Conservation (phyloP, 2,888 invertebrate species). For the Synergus laeviventris region DNA sequence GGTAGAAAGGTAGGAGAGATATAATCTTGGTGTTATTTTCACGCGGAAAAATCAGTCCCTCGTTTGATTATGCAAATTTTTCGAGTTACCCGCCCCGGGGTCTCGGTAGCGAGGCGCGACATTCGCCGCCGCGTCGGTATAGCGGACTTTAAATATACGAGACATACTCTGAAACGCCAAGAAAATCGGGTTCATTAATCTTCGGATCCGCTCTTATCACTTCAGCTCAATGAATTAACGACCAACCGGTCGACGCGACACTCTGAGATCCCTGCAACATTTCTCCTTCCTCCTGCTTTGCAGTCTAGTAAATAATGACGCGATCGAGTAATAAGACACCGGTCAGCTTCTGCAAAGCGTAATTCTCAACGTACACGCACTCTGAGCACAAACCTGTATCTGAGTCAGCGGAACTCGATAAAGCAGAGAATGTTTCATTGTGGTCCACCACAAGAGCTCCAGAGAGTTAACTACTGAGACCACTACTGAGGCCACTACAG, state of each 20-base stretch:
- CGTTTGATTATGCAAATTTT: slow-evolving; percentile 41
- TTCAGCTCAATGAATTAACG: slow-evolving; percentile 52
- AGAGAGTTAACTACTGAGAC: neutral
- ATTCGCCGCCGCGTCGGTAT: slow-evolving; percentile 26
- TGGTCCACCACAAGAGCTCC: neutral
- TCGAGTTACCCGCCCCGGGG: slow-evolving; percentile 18
- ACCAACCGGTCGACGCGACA: slow-evolving; percentile 42
- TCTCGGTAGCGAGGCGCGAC: slow-evolving; percentile 38
- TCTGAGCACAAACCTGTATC: slow-evolving; percentile 9
- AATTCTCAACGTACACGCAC: slow-evolving; percentile 23
- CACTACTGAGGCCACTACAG: neutral
- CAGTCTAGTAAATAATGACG: slow-evolving; percentile 56
- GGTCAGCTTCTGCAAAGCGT: slow-evolving; percentile 58
- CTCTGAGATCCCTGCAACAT: slow-evolving; percentile 16
- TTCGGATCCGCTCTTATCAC: slow-evolving; percentile 47
- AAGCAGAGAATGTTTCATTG: slow-evolving; percentile 12
- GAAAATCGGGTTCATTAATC: slow-evolving; percentile 40
- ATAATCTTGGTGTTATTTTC: slow-evolving; percentile 37
- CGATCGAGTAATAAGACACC: slow-evolving; percentile 62
- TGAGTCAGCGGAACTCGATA: neutral
- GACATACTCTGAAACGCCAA: slow-evolving; percentile 36
- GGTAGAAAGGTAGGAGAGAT: slow-evolving; percentile 10
- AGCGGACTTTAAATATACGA: slow-evolving; percentile 46
- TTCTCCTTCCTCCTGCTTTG: slow-evolving; percentile 14
- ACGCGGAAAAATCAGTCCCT: slow-evolving; percentile 35